Evolutionary conservation across 2,797 vertebrate species (phyloP), one percentile per base, ranked within the genome.

Genomic region (Argya squamiceps): DNA sequence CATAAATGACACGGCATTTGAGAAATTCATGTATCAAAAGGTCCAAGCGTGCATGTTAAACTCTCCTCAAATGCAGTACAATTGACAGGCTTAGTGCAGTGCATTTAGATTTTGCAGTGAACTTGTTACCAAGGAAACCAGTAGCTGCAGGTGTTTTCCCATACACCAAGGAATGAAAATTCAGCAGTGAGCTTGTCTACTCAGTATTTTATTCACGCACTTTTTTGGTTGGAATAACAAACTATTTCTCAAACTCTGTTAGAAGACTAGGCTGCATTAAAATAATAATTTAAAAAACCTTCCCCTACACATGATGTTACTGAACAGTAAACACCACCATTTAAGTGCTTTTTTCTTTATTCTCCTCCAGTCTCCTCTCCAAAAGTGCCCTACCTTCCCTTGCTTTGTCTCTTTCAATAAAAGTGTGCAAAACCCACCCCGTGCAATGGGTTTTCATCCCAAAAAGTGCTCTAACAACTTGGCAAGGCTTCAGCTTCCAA

Each of bases 91-190:
- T 96, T 30, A 74, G 83, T 52, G 82, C 77, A 93, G 63, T 37
- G 73, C 84, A 67, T 84, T 89, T 77, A 83, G 86, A 65, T 84
- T 83, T 89, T 71, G 71, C 89, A 87, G 92, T 17, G 34, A 84
- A 77, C 62, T 65, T 60, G 96, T 97, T 96, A 92, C 97, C 96
- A 96, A 80, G 95, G 97, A 97, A 96, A 97, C 95, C 63, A 86
- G 67, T 20, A 55, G 75, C 88, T 95, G 95, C 95, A 93, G 88
- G 93, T 97, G 95, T 81, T 96, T 91, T 86, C 50, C 49, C 65
- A 86, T 34, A 3, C 6, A 86, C 67, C 2, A 73, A n/a, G 29
- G 32, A 47, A 86, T 75, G 55, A 73, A 89, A 88, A 94, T 60
- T 75, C 58, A 87, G 41, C 70, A 92, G 37, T 8, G 43, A 84